Evolutionary conservation across 2,113 vertebrate species (phyloP), one percentile per base, ranked within the genome.

Genomic region (Rhinolophus ferrumequinum): DNA sequence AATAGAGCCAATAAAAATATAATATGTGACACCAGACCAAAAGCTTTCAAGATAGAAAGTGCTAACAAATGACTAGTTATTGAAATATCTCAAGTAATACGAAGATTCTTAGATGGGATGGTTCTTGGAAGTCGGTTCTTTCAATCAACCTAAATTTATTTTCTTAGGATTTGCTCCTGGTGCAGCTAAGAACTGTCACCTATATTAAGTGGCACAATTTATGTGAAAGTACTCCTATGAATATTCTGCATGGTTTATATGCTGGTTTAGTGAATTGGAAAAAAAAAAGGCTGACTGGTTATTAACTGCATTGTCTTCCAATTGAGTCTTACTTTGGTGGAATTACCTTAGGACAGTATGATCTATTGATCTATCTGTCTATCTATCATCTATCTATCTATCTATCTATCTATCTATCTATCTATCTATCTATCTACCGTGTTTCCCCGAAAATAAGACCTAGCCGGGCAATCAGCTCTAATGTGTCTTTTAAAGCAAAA

Each of bases 81-180:
- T 54, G 56, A 89, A 30, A 16, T 72, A 76, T 80, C 13, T 75
- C 12, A 50, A 11, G 83, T 64, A 16, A 76, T 50, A 24, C 83
- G 24, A 89, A 54, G 21, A 56, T 8, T 77, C 50, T 69, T 64
- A 69, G 5, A 83, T 77, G 8, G 2, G 10, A 35, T 89, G 9
- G 2, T 72, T 93, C 19, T 87, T 66, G 12, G 14, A 84, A 82
- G 50, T 69, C 30, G 28, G 12, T 76, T 76, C 70, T 84, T 89
- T 95, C n/a, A 81, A 75, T 81, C 41, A 92, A 26, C 10, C 13
- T 76, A 41, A n/a, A 38, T 88, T 79, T 70, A 90, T 85, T 72
- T 95, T 82, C n/a, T 85, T 88, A n/a, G 33, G 1, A 58, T 80
- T 90, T 94, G 7, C 8, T 30, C 5, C 4, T 70, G 3, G 8